Conservation (phyloP, 2,113 vertebrate species). For the Henicopernis longicauda region DNA sequence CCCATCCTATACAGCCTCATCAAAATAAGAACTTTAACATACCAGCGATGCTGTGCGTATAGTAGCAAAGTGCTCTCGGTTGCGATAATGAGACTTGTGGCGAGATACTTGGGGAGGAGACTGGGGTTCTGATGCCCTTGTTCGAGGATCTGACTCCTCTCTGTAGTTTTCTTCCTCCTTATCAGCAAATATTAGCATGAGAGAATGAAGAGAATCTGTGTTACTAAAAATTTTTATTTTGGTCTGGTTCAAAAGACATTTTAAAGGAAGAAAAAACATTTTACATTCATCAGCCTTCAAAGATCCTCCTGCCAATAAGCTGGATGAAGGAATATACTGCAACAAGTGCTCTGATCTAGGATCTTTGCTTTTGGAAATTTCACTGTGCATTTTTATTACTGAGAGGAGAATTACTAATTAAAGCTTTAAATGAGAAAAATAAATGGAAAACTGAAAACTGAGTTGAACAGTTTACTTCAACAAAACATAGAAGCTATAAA, state of each 20-base stretch:
- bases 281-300: not conserved
- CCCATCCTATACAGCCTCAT: not conserved
- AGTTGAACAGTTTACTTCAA: constrained; percentile 3
- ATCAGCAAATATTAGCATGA: not conserved
- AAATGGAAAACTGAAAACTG: not conserved
- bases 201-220: not conserved
- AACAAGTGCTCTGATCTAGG: not conserved
- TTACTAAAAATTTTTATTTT: not conserved
- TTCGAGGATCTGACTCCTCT: constrained; percentile 83
- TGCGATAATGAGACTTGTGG: constrained; percentile 88
- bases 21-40: not conserved
- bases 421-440: not conserved
- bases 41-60: constrained; percentile 97
- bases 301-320: not conserved
- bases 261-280: not conserved
- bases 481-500: not conserved
- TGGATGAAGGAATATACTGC: not conserved
- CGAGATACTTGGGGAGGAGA: constrained; percentile 88
- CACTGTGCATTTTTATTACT: not conserved
- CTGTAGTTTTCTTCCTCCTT: constrained; percentile 88
- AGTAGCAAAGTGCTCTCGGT: constrained; percentile 97
- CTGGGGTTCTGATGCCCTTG: constrained; percentile 83
- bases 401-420: not conserved
- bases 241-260: not conserved
- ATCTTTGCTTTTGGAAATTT: not conserved